Percentiles rank a stretch among this genome's conserved stretches.
phyloP scores from a whole-genome alignment of 30 jellyfish, hydroid and myxozoan species.

The Hydractinia echinata region DNA sequence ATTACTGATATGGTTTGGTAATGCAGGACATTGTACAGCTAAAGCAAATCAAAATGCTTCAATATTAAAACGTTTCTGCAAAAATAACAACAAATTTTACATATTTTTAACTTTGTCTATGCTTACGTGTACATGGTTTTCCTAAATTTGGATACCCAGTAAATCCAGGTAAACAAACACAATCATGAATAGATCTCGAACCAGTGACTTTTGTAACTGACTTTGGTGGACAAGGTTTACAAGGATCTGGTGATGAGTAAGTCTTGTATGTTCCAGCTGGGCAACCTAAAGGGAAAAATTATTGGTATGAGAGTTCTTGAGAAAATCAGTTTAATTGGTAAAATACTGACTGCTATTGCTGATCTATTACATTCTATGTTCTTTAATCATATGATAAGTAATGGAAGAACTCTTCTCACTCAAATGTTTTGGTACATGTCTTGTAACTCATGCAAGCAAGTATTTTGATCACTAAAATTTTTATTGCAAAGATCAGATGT shows the following conservation, averaged over 20 bases:
- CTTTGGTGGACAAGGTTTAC: constrained; percentile 75
- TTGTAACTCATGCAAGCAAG: too few species aligned
- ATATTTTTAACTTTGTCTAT: neutral
- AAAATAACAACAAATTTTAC: neutral
- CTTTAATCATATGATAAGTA: neutral
- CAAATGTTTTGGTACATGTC: too few species aligned
- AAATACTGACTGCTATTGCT: too few species aligned
- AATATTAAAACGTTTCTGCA: neutral
- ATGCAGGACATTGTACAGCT: constrained; percentile 70
- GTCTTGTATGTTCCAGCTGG: constrained; percentile 76
- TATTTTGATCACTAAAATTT: too few species aligned
- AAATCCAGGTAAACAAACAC: constrained; percentile 76
- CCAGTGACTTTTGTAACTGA: constrained; percentile 61
- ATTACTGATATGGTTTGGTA: constrained; percentile 54
- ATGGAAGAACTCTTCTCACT: neutral
- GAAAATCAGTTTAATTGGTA: neutral
- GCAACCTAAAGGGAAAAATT: constrained; percentile 50
- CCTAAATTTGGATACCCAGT: constrained; percentile 81
- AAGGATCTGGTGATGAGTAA: constrained; percentile 91
- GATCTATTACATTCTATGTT: neutral
- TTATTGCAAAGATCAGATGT: too few species aligned
- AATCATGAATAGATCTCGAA: constrained; percentile 50
- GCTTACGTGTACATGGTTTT: constrained; percentile 67
- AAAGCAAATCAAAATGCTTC: constrained; percentile 8
- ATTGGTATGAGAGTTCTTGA: neutral